Conservation (phyloP, 2,113 vertebrate genomes). For the Callaeas wilsoni region DNA sequence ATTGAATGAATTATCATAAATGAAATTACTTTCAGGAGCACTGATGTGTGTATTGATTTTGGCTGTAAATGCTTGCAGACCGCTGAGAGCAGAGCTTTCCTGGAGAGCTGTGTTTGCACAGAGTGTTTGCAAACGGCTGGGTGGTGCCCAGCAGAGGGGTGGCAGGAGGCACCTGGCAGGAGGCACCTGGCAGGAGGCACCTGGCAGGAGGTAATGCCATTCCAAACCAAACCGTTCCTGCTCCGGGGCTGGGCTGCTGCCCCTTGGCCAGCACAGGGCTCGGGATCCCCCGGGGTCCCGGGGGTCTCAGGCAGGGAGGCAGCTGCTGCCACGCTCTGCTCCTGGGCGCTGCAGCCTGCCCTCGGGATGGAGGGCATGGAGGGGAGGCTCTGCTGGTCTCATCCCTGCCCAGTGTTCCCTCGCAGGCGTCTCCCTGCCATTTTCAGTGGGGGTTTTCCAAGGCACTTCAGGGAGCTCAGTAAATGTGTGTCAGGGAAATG, state of each 20-base stretch:
- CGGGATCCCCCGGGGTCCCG: neutral
- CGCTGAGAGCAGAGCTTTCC: constrained; percentile 20
- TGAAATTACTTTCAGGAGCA: neutral
- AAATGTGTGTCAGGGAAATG: accelerated
- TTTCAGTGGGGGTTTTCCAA: neutral
- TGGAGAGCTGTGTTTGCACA: neutral
- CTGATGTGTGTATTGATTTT: constrained; percentile 32
- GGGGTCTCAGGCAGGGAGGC: neutral
- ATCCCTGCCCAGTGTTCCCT: neutral
- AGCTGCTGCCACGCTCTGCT: no score
- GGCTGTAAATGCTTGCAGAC: neutral
- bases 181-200: neutral
- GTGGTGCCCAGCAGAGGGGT: neutral
- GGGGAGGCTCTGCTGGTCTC: neutral
- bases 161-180: neutral
- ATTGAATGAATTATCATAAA: constrained; percentile 49
- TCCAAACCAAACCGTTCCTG: neutral
- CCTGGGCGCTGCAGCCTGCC: no score
- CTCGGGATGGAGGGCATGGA: no score
- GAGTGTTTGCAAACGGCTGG: neutral
- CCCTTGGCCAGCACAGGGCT: neutral
- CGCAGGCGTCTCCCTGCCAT: neutral
- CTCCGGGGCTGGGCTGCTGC: neutral
- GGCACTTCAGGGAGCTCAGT: neutral
- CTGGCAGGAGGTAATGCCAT: neutral